Conservation (phyloP, 2,797 vertebrate genomes). For the Bryconaethiops microstoma region DNA sequence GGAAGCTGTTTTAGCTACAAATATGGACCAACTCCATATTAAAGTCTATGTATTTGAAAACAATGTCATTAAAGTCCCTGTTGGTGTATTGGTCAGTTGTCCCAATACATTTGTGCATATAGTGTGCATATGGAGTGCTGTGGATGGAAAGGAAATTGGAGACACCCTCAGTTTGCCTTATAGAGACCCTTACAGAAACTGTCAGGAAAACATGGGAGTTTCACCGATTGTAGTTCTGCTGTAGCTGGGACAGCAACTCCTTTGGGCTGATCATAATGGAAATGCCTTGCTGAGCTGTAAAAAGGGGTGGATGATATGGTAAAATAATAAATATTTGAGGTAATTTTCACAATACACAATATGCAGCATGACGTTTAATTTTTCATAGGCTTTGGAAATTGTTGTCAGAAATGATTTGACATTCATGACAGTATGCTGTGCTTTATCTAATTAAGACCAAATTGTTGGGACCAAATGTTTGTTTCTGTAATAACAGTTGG, state of each 20-base stretch:
- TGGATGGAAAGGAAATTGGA: neutral
- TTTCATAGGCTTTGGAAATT: neutral
- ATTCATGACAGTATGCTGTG: too few species aligned
- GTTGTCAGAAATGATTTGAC: too few species aligned
- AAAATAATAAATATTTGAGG: neutral
- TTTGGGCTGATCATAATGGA: neutral
- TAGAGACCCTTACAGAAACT: neutral
- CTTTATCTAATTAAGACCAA: too few species aligned
- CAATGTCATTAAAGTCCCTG: too few species aligned
- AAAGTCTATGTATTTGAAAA: too few species aligned
- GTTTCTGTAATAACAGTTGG: too few species aligned
- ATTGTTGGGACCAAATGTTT: too few species aligned
- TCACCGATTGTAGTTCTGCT: neutral
- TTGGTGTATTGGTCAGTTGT: too few species aligned
- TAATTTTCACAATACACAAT: neutral
- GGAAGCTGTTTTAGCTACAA: too few species aligned
- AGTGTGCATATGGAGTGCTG: neutral
- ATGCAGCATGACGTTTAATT: neutral
- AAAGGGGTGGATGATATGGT: neutral
- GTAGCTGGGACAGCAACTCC: neutral
- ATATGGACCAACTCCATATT: too few species aligned
- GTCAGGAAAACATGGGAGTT: too few species aligned
- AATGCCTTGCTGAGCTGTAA: neutral
- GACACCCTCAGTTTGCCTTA: neutral
- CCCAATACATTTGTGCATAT: too few species aligned